Percentiles rank a stretch among this genome's conserved stretches.
Conservation (phyloP, 2,113 vertebrate species). For the Zosterops borbonicus region DNA sequence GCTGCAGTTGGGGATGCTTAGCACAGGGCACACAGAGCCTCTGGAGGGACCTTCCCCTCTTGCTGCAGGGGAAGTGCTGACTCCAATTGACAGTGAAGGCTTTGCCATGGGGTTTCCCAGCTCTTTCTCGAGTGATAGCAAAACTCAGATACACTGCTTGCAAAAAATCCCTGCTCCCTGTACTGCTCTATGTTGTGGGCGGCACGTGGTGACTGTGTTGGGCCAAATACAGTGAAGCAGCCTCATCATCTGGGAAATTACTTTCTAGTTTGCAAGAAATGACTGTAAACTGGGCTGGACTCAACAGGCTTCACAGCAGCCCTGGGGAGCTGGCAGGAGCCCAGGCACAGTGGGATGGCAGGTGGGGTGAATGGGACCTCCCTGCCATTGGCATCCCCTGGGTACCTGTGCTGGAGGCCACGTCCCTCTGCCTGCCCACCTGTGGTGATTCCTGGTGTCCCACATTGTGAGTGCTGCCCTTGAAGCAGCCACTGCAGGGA, state of each 20-base stretch:
- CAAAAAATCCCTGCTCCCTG: constrained; percentile 57
- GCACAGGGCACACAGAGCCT: background rate
- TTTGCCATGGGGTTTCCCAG: constrained; percentile 52
- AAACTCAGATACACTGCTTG: constrained; percentile 15
- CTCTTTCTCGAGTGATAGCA: constrained; percentile 48
- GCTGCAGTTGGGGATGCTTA: background rate
- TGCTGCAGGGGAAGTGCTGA: constrained; percentile 32
- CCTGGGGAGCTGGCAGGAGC: accelerated
- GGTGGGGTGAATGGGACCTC: background rate
- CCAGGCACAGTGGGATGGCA: accelerated
- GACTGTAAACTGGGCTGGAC: background rate
- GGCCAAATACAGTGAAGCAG: background rate
- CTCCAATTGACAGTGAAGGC: constrained; percentile 7
- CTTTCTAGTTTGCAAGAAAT: constrained; percentile 28
- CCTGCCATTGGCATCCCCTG: accelerated
- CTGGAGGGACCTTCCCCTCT: constrained; percentile 28
- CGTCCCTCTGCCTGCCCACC: accelerated
- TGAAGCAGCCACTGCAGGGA: background rate
- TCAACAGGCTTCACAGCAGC: background rate
- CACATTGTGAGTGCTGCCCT: background rate
- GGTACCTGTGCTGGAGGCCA: accelerated
- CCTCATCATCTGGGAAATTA: constrained; percentile 34
- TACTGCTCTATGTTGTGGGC: background rate
- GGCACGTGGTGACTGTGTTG: background rate
- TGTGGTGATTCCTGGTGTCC: background rate